phyloP scores from a whole-genome alignment of 2,113 vertebrate species.

The Elephantulus edwardii region DNA sequence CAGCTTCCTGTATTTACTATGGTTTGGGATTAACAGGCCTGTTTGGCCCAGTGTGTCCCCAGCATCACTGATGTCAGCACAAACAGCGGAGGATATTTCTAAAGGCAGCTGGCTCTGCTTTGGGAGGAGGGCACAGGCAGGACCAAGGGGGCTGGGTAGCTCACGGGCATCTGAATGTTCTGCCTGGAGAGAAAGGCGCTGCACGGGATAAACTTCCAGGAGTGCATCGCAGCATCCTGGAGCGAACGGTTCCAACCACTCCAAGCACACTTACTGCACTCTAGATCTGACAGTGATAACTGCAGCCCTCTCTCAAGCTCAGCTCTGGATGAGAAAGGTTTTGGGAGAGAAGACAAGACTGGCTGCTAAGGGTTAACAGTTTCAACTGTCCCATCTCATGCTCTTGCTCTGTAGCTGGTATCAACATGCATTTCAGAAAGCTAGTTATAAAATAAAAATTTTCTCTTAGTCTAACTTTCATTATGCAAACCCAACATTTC shows the following conservation, averaged over 20 bases:
- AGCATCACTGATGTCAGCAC: neutral
- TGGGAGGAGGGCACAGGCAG: neutral
- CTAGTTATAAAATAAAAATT: neutral
- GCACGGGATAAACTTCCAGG: neutral
- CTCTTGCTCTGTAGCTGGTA: rapidly evolving
- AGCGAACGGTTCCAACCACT: neutral
- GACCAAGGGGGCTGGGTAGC: neutral
- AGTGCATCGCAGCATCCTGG: rapidly evolving
- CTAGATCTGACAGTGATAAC: neutral
- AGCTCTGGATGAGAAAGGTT: neutral
- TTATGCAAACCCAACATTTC: neutral
- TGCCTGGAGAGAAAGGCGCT: rapidly evolving
- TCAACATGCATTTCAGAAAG: neutral
- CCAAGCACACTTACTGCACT: neutral
- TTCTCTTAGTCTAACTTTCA: neutral
- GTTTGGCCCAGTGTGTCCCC: rapidly evolving
- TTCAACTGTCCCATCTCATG: neutral
- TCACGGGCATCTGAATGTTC: rapidly evolving
- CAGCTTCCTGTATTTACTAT: neutral
- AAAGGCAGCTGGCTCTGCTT: neutral
- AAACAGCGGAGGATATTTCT: neutral
- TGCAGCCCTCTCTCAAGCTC: neutral
- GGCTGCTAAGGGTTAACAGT: neutral
- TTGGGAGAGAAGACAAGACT: neutral
- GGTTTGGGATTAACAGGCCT: conserved; percentile 19